Conservation (phyloP, 1,140 invertebrate genomes). For the Plutomurus gul region DNA sequence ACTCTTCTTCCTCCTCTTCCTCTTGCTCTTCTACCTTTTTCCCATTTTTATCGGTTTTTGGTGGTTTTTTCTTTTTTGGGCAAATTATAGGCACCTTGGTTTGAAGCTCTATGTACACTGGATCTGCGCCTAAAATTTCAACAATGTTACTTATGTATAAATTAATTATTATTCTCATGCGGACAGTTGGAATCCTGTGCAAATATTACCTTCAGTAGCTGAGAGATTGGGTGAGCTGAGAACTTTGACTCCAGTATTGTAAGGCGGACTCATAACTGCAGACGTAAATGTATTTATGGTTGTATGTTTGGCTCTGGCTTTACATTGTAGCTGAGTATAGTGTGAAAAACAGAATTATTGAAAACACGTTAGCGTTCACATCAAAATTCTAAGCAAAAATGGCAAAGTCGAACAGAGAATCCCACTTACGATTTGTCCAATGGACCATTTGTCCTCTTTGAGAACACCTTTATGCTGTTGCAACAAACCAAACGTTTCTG, state of each 20-base stretch:
- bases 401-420: background rate
- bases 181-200: no score
- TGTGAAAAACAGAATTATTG: slow-evolving; percentile 6
- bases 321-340: slow-evolving; percentile 51
- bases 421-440: slow-evolving; percentile 53
- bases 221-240: slow-evolving; percentile 3
- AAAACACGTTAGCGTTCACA: no score
- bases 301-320: slow-evolving; percentile 51
- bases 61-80: slow-evolving; percentile 47
- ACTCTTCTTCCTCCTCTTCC: slow-evolving; percentile 51
- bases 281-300: slow-evolving; percentile 54
- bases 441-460: slow-evolving; percentile 53
- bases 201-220: slow-evolving; percentile 48
- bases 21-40: slow-evolving; percentile 43
- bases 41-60: slow-evolving; percentile 38
- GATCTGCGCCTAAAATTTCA: slow-evolving; percentile 41
- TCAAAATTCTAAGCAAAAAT: no score
- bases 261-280: slow-evolving; percentile 50
- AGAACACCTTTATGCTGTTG: slow-evolving; percentile 53
- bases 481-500: slow-evolving; percentile 52
- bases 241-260: slow-evolving; percentile 51
- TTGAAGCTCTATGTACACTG: slow-evolving; percentile 50
- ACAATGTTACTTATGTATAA: background rate
- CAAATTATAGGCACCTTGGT: slow-evolving; percentile 47
- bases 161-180: background rate